These are phyloP conservation scores for Passerina amoena DNA, from an alignment of 2,113 vertebrate species.

Conservation along the genomic window DNA sequence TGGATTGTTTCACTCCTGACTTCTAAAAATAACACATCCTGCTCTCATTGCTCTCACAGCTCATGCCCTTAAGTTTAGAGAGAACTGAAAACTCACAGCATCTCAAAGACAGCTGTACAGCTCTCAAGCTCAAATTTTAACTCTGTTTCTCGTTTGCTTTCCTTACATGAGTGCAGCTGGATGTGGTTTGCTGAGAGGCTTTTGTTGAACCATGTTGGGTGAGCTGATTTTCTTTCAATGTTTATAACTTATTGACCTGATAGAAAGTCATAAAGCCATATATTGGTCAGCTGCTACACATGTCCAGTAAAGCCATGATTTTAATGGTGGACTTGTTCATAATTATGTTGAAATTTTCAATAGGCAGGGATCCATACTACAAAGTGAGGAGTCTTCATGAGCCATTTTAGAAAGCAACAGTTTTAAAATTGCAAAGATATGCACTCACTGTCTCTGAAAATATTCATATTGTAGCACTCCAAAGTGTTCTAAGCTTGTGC, in stretches of 20 bases:
- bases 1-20: neutral
- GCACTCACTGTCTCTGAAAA: neutral
- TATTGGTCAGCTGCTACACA: neutral
- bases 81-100: neutral
- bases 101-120: neutral
- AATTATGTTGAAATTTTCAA: neutral
- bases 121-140: neutral
- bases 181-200: neutral
- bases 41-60: neutral
- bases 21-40: constrained; percentile 27
- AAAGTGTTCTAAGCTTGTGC: neutral
- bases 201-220: neutral
- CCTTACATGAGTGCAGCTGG: neutral
- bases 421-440: neutral
- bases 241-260: neutral
- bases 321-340: neutral
- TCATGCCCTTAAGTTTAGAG: neutral
- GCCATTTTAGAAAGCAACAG: neutral
- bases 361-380: neutral
- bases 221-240: neutral
- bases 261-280: neutral
- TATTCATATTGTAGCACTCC: neutral
- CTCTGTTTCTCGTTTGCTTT: neutral
- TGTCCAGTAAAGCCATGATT: neutral
- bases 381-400: neutral